Percentiles rank a stretch among this genome's conserved stretches.
Evolutionary conservation across 37 sponge, comb jelly and placozoan genomes (phyloP).

Genomic region (Haliclona indistincta): DNA sequence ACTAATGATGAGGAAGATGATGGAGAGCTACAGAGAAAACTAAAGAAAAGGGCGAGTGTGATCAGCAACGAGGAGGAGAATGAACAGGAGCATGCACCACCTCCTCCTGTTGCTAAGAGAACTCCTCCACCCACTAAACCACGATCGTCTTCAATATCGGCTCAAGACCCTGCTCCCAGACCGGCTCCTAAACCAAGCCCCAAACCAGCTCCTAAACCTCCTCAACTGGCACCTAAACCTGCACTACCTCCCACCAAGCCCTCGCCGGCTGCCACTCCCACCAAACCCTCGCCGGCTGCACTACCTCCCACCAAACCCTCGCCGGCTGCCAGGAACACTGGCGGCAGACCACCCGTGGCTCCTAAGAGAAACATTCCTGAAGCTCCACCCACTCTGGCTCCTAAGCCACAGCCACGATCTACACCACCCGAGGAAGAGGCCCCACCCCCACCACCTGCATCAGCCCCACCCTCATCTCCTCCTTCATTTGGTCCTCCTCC

Average conservation of each 20-base stretch:
- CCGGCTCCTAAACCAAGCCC: slow-evolving; percentile 15
- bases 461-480: slow-evolving; percentile 10
- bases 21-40: slow-evolving; percentile 47
- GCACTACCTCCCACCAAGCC: background rate
- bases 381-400: background rate
- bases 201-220: slow-evolving; percentile 27
- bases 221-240: slow-evolving; percentile 9
- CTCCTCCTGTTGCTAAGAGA: background rate
- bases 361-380: background rate
- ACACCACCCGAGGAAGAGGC: background rate
- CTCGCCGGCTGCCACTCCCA: background rate
- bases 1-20: slow-evolving; percentile 9
- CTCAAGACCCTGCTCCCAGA: slow-evolving; percentile 5
- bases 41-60: slow-evolving; percentile 1
- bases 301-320: slow-evolving; percentile 1
- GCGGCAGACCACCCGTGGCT: background rate
- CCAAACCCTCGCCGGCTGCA: slow-evolving; percentile 11
- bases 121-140: background rate
- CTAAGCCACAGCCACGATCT: background rate
- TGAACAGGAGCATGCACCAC: background rate
- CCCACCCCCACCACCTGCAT: background rate
- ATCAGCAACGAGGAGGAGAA: background rate
- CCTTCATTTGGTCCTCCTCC: background rate
- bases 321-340: background rate
- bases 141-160: background rate